A percentile compares a stretch with the other conserved stretches of the same genome.
These are phyloP conservation scores for Hemicordylus capensis DNA, from an alignment of 2,113 vertebrate genomes.

Conservation along the genomic window DNA sequence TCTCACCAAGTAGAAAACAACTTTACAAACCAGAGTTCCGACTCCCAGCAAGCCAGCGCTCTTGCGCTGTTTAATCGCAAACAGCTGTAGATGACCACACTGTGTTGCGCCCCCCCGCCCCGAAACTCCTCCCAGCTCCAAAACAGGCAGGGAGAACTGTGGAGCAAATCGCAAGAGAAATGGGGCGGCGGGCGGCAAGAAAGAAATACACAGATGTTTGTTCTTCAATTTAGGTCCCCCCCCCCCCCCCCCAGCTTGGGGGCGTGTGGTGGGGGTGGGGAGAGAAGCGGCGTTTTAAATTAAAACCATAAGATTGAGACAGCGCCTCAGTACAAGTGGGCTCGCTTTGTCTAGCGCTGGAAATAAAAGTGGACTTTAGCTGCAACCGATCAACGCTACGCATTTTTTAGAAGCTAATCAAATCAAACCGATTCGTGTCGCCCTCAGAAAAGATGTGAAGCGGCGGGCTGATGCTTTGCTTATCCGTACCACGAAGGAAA, in stretches of 20 bases:
- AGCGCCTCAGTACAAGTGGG: background rate
- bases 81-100: conserved; percentile 16
- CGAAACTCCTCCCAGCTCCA: background rate
- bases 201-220: background rate
- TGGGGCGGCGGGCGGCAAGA: background rate
- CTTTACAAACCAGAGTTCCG: background rate
- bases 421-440: too few species aligned
- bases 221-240: background rate
- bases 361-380: too few species aligned
- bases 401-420: too few species aligned
- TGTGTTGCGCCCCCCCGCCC: background rate
- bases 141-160: background rate
- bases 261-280: background rate
- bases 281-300: background rate
- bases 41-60: background rate
- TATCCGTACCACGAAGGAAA: too few species aligned
- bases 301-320: background rate
- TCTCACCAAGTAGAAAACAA: background rate
- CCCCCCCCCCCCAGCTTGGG: background rate
- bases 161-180: background rate
- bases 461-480: too few species aligned
- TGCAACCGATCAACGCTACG: too few species aligned
- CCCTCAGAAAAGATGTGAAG: too few species aligned
- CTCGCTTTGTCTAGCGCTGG: background rate
- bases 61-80: background rate